Percentiles rank a stretch among this genome's conserved stretches.
Evolutionary conservation across 1,140 invertebrate species (phyloP).

Genomic region (Drosophila subobscura): DNA sequence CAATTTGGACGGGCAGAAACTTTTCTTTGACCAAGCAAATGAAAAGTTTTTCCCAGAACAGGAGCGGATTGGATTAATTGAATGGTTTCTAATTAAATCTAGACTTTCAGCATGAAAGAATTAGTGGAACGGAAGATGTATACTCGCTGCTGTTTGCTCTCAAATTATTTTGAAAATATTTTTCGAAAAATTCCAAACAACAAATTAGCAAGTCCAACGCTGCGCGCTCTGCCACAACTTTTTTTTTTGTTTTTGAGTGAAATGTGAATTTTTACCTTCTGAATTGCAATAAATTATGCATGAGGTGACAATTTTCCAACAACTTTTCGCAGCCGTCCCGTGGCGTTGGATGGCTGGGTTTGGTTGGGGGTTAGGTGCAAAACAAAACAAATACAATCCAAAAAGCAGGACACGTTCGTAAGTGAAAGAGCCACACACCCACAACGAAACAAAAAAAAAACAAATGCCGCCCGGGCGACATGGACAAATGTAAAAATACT

Average conservation of each 20-base stretch:
- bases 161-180: constrained; percentile 7
- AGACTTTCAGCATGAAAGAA: not conserved
- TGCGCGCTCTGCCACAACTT: constrained; percentile 31
- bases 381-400: constrained; percentile 13
- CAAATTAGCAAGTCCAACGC: constrained; percentile 14
- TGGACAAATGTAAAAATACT: constrained; percentile 56
- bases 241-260: constrained; percentile 23
- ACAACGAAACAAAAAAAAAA: constrained; percentile 23
- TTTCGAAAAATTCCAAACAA: constrained; percentile 5
- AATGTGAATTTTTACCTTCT: constrained; percentile 72
- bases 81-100: constrained; percentile 10
- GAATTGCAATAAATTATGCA: constrained; percentile 81
- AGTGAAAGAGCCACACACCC: constrained; percentile 54
- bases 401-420: constrained; percentile 65
- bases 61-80: constrained; percentile 30
- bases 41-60: constrained; percentile 30
- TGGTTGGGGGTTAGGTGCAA: constrained; percentile 36
- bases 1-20: constrained; percentile 19
- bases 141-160: no score
- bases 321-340: constrained; percentile 27
- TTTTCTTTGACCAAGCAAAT: constrained; percentile 26
- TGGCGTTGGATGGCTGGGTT: not conserved
- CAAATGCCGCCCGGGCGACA: constrained; percentile 56
- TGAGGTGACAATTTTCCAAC: constrained; percentile 76
- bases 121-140: not conserved